phyloP scores from a whole-genome alignment of 2,888 invertebrate genomes.

The Apocheima hispidaria region DNA sequence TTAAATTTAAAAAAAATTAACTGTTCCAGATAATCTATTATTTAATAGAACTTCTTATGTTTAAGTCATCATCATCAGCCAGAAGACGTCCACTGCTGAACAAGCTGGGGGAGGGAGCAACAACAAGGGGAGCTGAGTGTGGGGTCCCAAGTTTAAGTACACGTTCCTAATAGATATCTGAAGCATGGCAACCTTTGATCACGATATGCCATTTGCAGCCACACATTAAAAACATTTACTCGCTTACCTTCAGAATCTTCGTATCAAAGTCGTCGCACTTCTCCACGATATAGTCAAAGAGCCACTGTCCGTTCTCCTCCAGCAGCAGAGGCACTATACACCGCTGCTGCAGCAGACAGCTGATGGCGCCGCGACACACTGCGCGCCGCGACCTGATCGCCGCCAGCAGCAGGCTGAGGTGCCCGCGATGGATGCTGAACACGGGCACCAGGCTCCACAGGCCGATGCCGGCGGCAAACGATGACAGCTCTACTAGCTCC shows the following conservation, averaged over 20 bases:
- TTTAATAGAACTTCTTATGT: too few species aligned
- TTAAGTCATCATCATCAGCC: too few species aligned
- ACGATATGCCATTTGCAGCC: background rate
- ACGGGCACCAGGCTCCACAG: constrained; percentile 79
- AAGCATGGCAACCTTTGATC: background rate
- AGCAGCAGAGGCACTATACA: constrained; percentile 71
- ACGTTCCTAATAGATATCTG: too few species aligned
- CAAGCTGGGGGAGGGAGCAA: too few species aligned
- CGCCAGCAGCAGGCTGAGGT: constrained; percentile 65
- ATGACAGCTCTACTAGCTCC: constrained; percentile 69
- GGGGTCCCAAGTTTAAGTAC: too few species aligned
- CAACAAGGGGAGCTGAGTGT: too few species aligned
- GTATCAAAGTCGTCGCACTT: constrained; percentile 83
- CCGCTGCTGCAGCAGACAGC: constrained; percentile 62
- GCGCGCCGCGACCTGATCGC: constrained; percentile 63
- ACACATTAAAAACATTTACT: background rate
- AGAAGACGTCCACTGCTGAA: too few species aligned
- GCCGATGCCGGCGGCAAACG: constrained; percentile 71
- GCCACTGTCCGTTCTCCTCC: constrained; percentile 79
- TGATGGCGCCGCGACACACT: constrained; percentile 73
- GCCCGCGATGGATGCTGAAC: constrained; percentile 73
- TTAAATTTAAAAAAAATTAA: too few species aligned
- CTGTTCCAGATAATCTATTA: too few species aligned
- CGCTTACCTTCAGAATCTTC: constrained; percentile 83
- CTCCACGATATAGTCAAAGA: constrained; percentile 81